Percentiles rank a stretch among this genome's conserved stretches.
These are phyloP conservation scores for Toxotes jaculatrix DNA, from an alignment of 2,113 vertebrate genomes.

Conservation along the genomic window DNA sequence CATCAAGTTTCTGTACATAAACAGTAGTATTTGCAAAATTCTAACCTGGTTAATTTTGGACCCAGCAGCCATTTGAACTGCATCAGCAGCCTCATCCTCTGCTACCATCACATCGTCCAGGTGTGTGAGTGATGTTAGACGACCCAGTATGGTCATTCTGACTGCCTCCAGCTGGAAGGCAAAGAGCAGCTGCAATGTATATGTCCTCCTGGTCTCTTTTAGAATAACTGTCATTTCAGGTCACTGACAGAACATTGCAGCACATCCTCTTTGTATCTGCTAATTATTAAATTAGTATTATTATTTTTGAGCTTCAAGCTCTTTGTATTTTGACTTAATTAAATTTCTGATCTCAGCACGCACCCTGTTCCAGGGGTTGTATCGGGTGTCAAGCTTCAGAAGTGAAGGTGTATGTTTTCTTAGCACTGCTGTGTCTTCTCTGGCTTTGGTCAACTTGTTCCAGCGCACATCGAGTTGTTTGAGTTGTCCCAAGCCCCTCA, in stretches of 20 bases:
- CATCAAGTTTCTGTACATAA: background rate
- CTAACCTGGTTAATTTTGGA: constrained; percentile 85
- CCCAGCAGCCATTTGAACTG: constrained; percentile 72
- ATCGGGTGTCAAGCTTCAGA: constrained; percentile 82
- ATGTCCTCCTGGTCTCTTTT: background rate
- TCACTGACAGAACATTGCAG: background rate
- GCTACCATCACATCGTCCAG: constrained; percentile 81
- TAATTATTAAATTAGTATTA: background rate
- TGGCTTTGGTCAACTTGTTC: constrained; percentile 85
- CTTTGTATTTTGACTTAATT: background rate
- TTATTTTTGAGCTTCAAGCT: background rate
- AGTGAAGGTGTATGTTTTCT: constrained; percentile 82
- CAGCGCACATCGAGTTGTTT: constrained; percentile 88
- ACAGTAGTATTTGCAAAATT: background rate
- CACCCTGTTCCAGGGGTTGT: constrained; percentile 87
- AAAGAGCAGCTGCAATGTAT: constrained; percentile 18
- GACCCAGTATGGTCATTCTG: constrained; percentile 80
- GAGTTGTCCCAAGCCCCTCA: constrained; percentile 82
- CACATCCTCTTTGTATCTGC: background rate
- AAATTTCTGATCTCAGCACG: background rate
- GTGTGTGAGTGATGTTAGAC: constrained; percentile 84
- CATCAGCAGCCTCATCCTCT: constrained; percentile 81
- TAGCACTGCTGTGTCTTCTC: constrained; percentile 81
- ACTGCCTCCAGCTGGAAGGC: constrained; percentile 79
- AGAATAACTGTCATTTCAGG: background rate